These are phyloP conservation scores for Scopus umbretta DNA, from an alignment of 2,113 vertebrate species.

Conservation along the genomic window DNA sequence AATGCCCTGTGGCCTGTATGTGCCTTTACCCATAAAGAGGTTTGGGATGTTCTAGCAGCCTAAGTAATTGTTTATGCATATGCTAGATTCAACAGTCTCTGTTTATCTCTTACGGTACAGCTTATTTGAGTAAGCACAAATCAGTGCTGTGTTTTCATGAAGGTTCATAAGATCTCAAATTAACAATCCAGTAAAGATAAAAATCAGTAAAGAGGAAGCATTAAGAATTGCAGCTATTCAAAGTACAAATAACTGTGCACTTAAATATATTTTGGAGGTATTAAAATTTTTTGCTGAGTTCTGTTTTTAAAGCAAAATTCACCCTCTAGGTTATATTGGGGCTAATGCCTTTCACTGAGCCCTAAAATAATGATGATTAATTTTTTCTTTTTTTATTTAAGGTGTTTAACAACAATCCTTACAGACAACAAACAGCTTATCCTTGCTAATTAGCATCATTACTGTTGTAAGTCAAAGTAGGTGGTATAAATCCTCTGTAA, in stretches of 20 bases:
- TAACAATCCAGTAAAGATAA: neutral
- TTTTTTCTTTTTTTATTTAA: neutral
- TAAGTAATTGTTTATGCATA: neutral
- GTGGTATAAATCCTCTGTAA: neutral
- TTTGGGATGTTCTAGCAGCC: neutral
- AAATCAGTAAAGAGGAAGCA: neutral
- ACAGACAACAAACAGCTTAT: neutral
- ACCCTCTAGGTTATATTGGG: neutral
- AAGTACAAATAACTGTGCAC: neutral
- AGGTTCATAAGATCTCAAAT: neutral
- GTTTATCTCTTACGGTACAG: neutral
- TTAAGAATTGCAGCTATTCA: neutral
- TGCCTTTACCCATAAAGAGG: neutral
- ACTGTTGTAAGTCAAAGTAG: neutral
- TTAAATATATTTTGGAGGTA: neutral
- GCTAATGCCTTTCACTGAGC: neutral
- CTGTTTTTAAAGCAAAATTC: neutral
- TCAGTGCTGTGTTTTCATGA: neutral
- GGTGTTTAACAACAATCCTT: fast-evolving
- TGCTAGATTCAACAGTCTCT: neutral
- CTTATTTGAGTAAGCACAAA: neutral
- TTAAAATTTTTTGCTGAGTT: neutral
- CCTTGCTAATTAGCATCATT: neutral
- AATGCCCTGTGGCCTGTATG: neutral
- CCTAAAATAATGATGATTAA: neutral